Base-by-base conservation (phyloP, 2,797 vertebrate genomes). In the Sus cebifrons region DNA sequence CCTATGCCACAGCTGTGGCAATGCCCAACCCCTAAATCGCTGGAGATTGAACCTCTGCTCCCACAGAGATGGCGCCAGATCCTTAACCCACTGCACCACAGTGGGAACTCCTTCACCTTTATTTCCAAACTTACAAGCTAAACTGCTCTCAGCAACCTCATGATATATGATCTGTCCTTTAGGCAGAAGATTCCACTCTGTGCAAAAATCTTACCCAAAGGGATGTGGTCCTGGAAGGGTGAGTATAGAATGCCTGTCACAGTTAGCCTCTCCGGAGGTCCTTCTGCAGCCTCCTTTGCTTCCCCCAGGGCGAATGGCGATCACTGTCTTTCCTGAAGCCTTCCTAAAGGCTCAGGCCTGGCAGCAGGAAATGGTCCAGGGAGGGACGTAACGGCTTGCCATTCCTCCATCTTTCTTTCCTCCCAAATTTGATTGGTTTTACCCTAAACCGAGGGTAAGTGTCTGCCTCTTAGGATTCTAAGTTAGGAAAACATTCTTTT, bases 351-450 rank as follows among this genome's bases (percentile, higher is more conserved):
- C 93, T 81, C 74, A 71, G 60, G 60, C 2, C n/a, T 58, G 21
- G 52, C 15, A 73, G 64, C 27, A 75, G 17, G 15, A 3, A 58
- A 49, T 2, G 27, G 16, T 70, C 64, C 25, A 3, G 21, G 32
- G 32, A 85, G 29, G 8, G 10, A 40, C 17, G 13, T 6, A 7
- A 7, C 16, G 13, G 10, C 14, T 56, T 32, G 32, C 20, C 29
- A 5, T n/a, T 84, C 40, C 13, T 73, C 27, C n/a, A 79, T 58
- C 54, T 23, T 0, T 68, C 2, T 65, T 60, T 89, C 44, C 16
- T 86, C 49, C 40, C 56, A 62, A 83, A 88, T 60, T 83, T 89
- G 21, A 74, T 40, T 87, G 54, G 11, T 67, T 78, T 96, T 85
- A 44, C 62, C 73, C 17, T 64, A 56, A 71, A 86, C 20, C 56